These are phyloP conservation scores for Sebastes oblongus DNA, from an alignment of 2,797 vertebrate genomes.

Conservation along the genomic window DNA sequence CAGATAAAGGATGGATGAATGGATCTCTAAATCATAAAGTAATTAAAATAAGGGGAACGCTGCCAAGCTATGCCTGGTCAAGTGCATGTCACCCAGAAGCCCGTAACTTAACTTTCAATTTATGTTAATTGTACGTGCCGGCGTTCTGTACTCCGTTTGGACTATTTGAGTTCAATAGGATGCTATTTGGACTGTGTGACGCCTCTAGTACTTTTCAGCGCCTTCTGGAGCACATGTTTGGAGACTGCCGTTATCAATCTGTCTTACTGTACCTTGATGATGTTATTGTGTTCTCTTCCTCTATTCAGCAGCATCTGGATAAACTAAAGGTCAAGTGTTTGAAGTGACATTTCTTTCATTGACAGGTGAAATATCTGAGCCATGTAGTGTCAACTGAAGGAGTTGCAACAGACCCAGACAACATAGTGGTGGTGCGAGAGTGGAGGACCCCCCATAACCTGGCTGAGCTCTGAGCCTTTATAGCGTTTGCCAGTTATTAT, in stretches of 20 bases:
- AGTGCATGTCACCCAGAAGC: no score
- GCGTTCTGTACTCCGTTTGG: neutral
- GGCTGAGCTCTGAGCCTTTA: neutral
- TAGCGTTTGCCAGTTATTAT: neutral
- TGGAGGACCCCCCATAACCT: neutral
- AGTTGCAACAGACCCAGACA: no score
- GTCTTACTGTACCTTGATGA: neutral
- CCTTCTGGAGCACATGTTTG: neutral
- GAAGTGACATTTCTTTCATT: neutral
- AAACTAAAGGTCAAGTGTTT: neutral
- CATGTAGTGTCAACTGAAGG: no score
- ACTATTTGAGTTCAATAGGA: neutral
- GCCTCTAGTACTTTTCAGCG: neutral
- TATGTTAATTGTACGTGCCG: rapidly evolving
- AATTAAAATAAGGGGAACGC: no score
- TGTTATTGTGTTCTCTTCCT: neutral
- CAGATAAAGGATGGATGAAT: no score
- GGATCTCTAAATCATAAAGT: no score
- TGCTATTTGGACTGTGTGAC: neutral
- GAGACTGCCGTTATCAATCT: neutral
- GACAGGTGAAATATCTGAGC: no score
- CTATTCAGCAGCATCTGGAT: neutral
- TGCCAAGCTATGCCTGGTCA: no score
- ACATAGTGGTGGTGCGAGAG: neutral
- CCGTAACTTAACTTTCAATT: no score